Evolutionary conservation across 30 jellyfish, hydroid and myxozoan species (phyloP), one percentile per base, ranked within the genome.

Genomic region (Rhopilema esculentum): DNA sequence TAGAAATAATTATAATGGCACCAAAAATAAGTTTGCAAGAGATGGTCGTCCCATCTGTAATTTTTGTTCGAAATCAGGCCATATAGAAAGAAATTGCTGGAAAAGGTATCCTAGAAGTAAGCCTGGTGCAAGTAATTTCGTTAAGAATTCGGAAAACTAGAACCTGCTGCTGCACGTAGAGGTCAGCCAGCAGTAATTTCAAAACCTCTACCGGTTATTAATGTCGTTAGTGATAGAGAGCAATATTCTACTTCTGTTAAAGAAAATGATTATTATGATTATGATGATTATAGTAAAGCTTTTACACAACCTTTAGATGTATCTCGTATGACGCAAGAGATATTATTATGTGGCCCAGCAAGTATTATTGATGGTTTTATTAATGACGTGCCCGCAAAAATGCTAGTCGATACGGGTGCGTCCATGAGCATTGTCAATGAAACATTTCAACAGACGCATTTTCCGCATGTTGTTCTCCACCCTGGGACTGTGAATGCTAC

Each of bases 401-500:
- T 53, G 16, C 50, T 31, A 79, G 89, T 79, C 77, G 89, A 79
- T 52, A 79, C 66, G 31, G 89, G 79, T 79, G 82, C 89, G 25
- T 79, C 89, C 27, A 79, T 79, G 82, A 79, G 63, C 79, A 79
- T 79, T 79, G 89, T 79, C 89, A 61, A 79, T 29, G 83, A 63
- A 79, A n/a, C 89, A 8, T 53, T 79, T 79, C 89, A 79, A 9
- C 15, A 25, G 19, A 50, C 85, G n/a, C 69, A 66, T 71, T 4
- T 82, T 20, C 63, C 91, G 63, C 15, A 66, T 69, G 23, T 82
- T 32, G 57, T 63, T 49, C 23, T 82, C 21, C 91, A 62, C 65
- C 83, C 85, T 4, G 91, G 91, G 91, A 27, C 32, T 20, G 83
- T 66, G 81, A 80, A 80, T 80, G 84, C 90, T 80, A 80, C 83